Evolutionary conservation across 2,113 vertebrate species (phyloP).

Genomic region (Rhea americana): DNA sequence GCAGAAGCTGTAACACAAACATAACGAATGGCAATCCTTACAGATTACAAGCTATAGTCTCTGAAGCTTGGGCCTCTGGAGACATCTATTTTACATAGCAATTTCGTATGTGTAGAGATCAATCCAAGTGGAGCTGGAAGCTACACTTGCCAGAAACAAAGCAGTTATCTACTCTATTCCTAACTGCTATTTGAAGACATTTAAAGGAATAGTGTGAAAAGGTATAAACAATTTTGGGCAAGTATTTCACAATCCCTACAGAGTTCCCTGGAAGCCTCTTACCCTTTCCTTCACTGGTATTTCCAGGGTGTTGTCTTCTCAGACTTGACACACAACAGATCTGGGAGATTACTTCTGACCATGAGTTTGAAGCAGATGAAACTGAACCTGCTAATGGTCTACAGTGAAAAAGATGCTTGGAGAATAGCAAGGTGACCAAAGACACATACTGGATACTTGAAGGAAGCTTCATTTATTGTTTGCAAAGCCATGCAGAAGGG

Average conservation of each 20-base stretch:
- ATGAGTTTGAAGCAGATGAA: background rate
- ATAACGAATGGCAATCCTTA: background rate
- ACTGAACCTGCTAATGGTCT: background rate
- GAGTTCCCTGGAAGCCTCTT: background rate
- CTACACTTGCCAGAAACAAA: background rate
- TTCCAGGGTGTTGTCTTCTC: background rate
- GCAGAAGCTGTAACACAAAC: constrained; percentile 27
- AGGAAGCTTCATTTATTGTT: background rate
- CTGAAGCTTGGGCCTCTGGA: background rate
- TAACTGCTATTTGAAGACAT: background rate
- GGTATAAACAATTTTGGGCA: background rate
- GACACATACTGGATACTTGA: background rate
- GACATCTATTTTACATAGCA: background rate
- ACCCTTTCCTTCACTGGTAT: background rate
- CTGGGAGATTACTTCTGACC: background rate
- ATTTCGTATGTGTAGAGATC: background rate
- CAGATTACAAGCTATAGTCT: constrained; percentile 7
- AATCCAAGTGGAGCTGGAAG: background rate
- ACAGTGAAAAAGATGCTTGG: background rate
- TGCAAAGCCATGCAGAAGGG: background rate
- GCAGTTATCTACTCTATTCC: background rate
- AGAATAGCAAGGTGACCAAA: background rate
- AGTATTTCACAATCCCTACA: background rate
- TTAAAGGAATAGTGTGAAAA: background rate
- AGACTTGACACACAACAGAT: background rate